A percentile compares a stretch with the other conserved stretches of the same genome.
Evolutionary conservation across 2,797 vertebrate species (phyloP).

Genomic region (Tadarida brasiliensis): DNA sequence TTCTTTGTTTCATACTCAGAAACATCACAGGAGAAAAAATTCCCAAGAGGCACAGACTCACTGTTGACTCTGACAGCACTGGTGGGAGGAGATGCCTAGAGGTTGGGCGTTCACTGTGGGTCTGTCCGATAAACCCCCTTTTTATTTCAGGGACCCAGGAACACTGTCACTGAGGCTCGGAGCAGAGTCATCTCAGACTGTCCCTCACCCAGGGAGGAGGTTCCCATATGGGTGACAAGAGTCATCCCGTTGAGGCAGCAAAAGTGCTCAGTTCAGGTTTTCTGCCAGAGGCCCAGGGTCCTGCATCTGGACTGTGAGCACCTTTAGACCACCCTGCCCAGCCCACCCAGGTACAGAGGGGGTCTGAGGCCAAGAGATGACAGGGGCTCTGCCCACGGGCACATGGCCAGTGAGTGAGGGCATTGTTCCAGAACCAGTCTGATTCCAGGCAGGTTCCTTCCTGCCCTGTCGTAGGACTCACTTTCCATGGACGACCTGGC

Average conservation of each 20-base stretch:
- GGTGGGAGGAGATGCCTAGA: neutral
- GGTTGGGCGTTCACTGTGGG: neutral
- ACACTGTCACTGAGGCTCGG: rapidly evolving
- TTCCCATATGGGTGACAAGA: neutral
- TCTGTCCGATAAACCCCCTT: neutral
- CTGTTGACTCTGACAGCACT: too few species aligned
- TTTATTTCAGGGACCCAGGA: neutral
- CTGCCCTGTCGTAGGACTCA: rapidly evolving
- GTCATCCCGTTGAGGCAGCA: rapidly evolving
- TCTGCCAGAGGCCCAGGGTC: neutral
- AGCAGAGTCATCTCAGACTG: neutral
- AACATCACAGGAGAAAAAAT: neutral
- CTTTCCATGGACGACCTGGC: neutral
- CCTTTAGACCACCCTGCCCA: neutral
- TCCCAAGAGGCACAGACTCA: neutral
- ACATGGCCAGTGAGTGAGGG: neutral
- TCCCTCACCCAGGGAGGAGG: neutral
- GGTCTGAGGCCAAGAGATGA: neutral
- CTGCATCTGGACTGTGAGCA: neutral
- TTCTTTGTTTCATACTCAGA: neutral
- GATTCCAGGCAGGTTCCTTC: neutral
- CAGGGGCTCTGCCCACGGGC: rapidly evolving
- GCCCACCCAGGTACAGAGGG: rapidly evolving
- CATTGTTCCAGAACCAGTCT: neutral
- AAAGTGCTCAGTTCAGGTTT: neutral